These are phyloP conservation scores for Drosophila vallismaia DNA, from an alignment of 2,888 invertebrate genomes.

Conservation along the genomic window DNA sequence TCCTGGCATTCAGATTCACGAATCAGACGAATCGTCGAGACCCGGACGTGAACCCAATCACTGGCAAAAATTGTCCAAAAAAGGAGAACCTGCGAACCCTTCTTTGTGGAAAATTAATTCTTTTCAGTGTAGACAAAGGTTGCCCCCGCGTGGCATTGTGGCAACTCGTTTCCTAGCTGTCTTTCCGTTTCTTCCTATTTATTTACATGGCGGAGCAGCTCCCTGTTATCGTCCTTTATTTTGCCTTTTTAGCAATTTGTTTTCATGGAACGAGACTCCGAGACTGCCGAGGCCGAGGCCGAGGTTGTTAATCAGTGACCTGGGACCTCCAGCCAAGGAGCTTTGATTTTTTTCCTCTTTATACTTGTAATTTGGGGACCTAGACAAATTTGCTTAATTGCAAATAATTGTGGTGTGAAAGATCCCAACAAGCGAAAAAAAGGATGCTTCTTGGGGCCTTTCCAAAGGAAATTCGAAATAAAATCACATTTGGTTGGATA, in stretches of 20 bases:
- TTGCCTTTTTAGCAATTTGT: constrained; percentile 39
- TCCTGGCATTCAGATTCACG: background rate
- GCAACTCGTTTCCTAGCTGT: constrained; percentile 38
- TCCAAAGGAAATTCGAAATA: constrained; percentile 44
- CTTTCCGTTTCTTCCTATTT: constrained; percentile 70
- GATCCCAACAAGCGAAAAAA: constrained; percentile 25
- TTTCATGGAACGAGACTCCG: constrained; percentile 34
- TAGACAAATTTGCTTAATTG: constrained; percentile 78
- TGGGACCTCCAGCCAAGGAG: constrained; percentile 26
- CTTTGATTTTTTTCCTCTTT: constrained; percentile 54
- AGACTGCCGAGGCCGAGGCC: constrained; percentile 35
- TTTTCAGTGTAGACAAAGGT: constrained; percentile 6
- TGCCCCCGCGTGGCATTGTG: constrained; percentile 45
- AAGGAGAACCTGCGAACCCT: background rate
- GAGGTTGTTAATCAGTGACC: constrained; percentile 66
- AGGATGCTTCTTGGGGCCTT: constrained; percentile 39
- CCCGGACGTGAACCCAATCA: constrained; percentile 24
- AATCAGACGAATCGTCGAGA: constrained; percentile 16
- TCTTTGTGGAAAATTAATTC: background rate
- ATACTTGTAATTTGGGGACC: constrained; percentile 36
- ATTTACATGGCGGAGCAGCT: constrained; percentile 62
- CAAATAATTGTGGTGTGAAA: constrained; percentile 71
- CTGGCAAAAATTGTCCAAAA: background rate
- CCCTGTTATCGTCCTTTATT: constrained; percentile 48
- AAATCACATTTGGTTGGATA: constrained; percentile 49